phyloP scores from a whole-genome alignment of 2,888 invertebrate species.

The Agriopis leucophaearia region DNA sequence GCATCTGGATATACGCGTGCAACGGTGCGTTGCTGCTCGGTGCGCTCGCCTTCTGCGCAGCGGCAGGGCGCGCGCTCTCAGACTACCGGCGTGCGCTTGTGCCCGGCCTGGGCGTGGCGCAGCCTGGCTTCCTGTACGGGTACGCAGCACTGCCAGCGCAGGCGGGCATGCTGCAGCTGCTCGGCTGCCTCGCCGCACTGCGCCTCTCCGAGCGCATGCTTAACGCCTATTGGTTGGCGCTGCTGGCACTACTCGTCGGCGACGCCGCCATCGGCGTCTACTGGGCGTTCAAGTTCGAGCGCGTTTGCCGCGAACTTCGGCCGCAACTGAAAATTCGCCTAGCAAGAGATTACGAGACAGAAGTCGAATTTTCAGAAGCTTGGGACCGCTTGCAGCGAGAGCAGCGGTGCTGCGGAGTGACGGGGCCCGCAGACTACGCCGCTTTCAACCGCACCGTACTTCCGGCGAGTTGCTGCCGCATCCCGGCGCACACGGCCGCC shows the following conservation, averaged over 20 bases:
- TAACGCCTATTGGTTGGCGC: slow-evolving; percentile 93
- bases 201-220: slow-evolving; percentile 93
- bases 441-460: slow-evolving; percentile 75
- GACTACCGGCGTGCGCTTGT: slow-evolving; percentile 91
- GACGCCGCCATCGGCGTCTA: slow-evolving; percentile 94
- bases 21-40: slow-evolving; percentile 94
- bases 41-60: slow-evolving; percentile 92
- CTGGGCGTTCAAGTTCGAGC: slow-evolving; percentile 93
- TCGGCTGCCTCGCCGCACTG: slow-evolving; percentile 94
- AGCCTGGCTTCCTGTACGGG: slow-evolving; percentile 94
- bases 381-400: slow-evolving; percentile 93
- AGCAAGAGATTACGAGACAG: slow-evolving; percentile 90
- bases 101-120: slow-evolving; percentile 91
- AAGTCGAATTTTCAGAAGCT: slow-evolving; percentile 90
- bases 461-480: slow-evolving; percentile 80
- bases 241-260: slow-evolving; percentile 92
- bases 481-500: slow-evolving; percentile 73
- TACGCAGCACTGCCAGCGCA: slow-evolving; percentile 93
- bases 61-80: slow-evolving; percentile 90
- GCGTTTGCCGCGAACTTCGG: slow-evolving; percentile 90
- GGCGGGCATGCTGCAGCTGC: slow-evolving; percentile 89
- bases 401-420: slow-evolving; percentile 92
- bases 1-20: slow-evolving; percentile 97
- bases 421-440: slow-evolving; percentile 86
- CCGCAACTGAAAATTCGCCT: slow-evolving; percentile 88